A percentile compares a stretch with the other conserved stretches of the same genome.
These are phyloP conservation scores for Chlorodrepanis virens DNA, from an alignment of 2,113 vertebrate genomes.

Conservation along the genomic window DNA sequence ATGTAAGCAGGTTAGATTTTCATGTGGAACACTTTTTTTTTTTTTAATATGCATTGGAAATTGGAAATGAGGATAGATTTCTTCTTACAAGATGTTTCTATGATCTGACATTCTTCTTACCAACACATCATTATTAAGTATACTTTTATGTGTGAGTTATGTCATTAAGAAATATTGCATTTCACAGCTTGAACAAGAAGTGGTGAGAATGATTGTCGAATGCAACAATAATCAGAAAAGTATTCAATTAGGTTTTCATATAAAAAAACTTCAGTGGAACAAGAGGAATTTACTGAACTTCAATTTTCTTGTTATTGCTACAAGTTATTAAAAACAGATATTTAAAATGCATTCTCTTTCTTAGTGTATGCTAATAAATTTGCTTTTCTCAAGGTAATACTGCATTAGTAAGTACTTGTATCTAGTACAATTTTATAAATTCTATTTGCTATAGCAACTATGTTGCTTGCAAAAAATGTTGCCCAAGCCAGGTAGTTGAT, in stretches of 20 bases:
- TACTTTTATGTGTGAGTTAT: not conserved
- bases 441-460: not conserved
- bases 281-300: not conserved
- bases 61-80: not conserved
- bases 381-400: not conserved
- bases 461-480: not conserved
- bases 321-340: not conserved
- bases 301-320: not conserved
- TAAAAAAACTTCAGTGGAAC: not conserved
- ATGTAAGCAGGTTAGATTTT: not conserved
- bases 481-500: not conserved
- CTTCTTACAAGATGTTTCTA: not conserved
- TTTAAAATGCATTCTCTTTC: not conserved
- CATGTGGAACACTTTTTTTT: accelerated
- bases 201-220: not conserved
- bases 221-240: not conserved
- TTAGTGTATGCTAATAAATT: not conserved
- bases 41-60: not conserved
- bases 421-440: not conserved
- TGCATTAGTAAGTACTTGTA: not conserved
- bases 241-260: not conserved
- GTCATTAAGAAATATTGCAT: not conserved
- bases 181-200: not conserved
- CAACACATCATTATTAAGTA: not conserved
- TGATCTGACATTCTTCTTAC: not conserved